Conservation (phyloP, 2,113 vertebrate genomes). For the Anser cygnoides region DNA sequence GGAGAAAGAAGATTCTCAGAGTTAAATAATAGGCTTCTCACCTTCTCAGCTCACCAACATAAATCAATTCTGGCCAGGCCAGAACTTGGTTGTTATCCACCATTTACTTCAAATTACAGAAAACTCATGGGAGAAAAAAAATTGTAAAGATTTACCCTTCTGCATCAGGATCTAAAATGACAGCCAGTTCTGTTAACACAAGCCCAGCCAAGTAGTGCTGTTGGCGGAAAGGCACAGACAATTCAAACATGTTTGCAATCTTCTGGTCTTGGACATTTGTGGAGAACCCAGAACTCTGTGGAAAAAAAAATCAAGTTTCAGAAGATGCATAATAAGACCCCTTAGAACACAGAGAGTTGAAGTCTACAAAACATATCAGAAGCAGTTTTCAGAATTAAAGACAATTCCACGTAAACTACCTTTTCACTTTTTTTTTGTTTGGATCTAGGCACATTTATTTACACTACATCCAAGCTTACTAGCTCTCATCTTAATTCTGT, state of each 20-base stretch:
- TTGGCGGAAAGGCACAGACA: slow-evolving; percentile 96
- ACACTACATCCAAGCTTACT: not conserved
- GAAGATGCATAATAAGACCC: not conserved
- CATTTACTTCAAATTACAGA: not conserved
- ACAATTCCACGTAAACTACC: not conserved
- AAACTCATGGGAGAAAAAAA: not conserved
- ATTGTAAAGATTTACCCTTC: slow-evolving; percentile 85
- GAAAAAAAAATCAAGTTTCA: not conserved
- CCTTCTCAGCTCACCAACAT: not conserved
- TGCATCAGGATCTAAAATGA: slow-evolving; percentile 96
- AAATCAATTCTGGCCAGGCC: not conserved
- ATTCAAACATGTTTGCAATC: slow-evolving; percentile 98
- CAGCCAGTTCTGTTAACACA: slow-evolving; percentile 91
- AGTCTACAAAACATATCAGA: not conserved
- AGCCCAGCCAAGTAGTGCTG: slow-evolving; percentile 96
- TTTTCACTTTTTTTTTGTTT: not conserved
- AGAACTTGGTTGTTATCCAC: not conserved
- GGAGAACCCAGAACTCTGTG: slow-evolving; percentile 97
- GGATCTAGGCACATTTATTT: not conserved
- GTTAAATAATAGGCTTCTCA: not conserved
- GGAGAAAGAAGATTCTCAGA: not conserved
- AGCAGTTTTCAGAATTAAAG: not conserved
- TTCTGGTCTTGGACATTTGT: slow-evolving; percentile 97
- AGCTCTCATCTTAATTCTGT: not conserved
- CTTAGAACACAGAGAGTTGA: not conserved